Conservation (phyloP, 2,113 vertebrate species). For the Camelus bactrianus region DNA sequence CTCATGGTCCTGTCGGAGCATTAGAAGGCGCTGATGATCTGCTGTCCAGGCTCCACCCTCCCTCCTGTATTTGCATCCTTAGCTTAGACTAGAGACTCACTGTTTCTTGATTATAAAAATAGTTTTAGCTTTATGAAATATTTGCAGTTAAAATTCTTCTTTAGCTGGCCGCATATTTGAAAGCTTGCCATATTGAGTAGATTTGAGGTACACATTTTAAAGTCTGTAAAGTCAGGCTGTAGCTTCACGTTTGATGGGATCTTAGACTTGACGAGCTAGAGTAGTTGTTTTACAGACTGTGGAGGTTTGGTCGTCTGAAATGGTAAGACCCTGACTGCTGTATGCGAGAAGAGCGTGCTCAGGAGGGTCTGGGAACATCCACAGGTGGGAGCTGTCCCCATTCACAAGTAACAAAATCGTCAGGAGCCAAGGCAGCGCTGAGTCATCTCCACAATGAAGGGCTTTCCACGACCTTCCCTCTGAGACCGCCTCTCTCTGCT, state of each 20-base stretch:
- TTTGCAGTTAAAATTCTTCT: not conserved
- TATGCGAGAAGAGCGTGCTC: not conserved
- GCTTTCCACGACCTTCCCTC: not conserved
- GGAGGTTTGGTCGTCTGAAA: not conserved
- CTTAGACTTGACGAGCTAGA: not conserved
- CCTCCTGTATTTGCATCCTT: not conserved
- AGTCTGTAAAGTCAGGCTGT: not conserved
- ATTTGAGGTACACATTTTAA: not conserved
- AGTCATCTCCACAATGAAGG: not conserved
- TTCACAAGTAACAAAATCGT: not conserved
- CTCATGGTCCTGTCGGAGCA: accelerated
- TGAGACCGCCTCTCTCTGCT: not conserved
- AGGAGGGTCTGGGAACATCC: not conserved
- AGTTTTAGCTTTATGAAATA: not conserved
- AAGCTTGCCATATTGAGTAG: not conserved
- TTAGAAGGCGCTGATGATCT: not conserved
- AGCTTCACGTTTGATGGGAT: not conserved
- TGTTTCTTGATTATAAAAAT: not conserved
- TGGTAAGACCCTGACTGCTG: not conserved
- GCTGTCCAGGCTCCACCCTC: not conserved
- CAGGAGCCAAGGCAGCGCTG: not conserved
- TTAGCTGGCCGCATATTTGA: not conserved
- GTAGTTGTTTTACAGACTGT: not conserved
- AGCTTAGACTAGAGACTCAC: not conserved
- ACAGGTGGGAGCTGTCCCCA: too few relatives aligned